Evolutionary conservation across 2,888 invertebrate species (phyloP), one percentile per base, ranked within the genome.

Genomic region (Caenorhabditis becei): DNA sequence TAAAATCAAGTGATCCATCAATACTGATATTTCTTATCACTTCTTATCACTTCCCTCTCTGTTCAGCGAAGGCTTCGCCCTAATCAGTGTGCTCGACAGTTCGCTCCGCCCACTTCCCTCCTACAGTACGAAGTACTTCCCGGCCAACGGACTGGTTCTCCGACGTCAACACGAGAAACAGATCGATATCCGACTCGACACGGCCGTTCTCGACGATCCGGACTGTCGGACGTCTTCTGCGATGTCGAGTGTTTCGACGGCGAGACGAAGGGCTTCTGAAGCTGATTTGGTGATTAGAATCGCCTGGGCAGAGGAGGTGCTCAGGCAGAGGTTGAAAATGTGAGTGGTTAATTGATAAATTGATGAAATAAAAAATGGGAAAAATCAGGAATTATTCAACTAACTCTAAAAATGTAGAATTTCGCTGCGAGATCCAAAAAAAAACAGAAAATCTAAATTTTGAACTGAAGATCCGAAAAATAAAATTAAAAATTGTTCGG

Each of bases 241-340:
- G 7, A 62, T 77, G 67, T 77, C 77, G 7, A 66, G 41, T 35
- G 59, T 26, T 18, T 61, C 61, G 3, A 49, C 58, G n/a, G n/a
- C 54, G 1, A 61, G 62, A 26, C 8, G 69, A 58, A 26, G 61
- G 0, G n/a, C n/a, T 35, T 26, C 61, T 66, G 75, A 56, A 20
- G 63, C 77, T 0, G 65, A 77, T 53, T 49, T 23, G 10, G 11
- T 65, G 16, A 32, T 77, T 18, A 51, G 65, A n/a, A 59, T 77
- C 2, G 51, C 53, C 7, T 77, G 77, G 77, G 77, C 70, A 10
- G 70, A 70, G 18, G 77, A 77, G 44, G 24, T 49, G 0, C 14
- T 70, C 16, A 47, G 77, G 18, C 62, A 70, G 16, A 49, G 77
- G 37, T n/a, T 77, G 20, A 63, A 65, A 65, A n/a, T 63, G 77